These are phyloP conservation scores for Mohoua ochrocephala DNA, from an alignment of 2,113 vertebrate genomes.

Conservation along the genomic window DNA sequence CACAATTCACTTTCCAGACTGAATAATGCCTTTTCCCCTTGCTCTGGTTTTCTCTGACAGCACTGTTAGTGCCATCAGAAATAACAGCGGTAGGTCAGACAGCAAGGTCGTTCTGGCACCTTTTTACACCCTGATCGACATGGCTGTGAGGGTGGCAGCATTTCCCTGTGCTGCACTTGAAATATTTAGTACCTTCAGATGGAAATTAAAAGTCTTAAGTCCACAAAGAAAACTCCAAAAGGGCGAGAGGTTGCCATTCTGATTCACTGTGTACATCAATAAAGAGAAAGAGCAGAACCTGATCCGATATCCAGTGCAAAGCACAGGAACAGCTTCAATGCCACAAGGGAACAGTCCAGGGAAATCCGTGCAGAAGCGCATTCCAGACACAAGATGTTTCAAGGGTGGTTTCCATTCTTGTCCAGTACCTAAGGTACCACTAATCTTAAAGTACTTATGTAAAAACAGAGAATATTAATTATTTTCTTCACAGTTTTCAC, in stretches of 20 bases:
- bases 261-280: neutral
- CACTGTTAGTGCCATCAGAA: neutral
- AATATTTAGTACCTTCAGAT: neutral
- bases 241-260: neutral
- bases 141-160: rapidly evolving
- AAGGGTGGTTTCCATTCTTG: neutral
- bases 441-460: neutral
- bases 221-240: neutral
- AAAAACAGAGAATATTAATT: neutral
- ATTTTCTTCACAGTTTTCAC: neutral
- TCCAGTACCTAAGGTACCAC: neutral
- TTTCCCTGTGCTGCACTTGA: neutral
- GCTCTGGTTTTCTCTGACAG: neutral
- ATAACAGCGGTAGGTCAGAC: neutral
- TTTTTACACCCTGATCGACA: neutral
- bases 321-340: neutral
- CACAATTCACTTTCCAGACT: neutral
- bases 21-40: neutral
- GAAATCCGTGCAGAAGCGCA: neutral
- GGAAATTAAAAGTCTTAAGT: neutral
- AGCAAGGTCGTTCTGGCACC: neutral
- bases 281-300: neutral
- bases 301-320: neutral
- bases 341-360: neutral
- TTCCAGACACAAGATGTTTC: neutral